Percentiles rank a stretch among this genome's conserved stretches.
phyloP scores from a whole-genome alignment of 2,113 vertebrate species.

The Camelus dromedarius region DNA sequence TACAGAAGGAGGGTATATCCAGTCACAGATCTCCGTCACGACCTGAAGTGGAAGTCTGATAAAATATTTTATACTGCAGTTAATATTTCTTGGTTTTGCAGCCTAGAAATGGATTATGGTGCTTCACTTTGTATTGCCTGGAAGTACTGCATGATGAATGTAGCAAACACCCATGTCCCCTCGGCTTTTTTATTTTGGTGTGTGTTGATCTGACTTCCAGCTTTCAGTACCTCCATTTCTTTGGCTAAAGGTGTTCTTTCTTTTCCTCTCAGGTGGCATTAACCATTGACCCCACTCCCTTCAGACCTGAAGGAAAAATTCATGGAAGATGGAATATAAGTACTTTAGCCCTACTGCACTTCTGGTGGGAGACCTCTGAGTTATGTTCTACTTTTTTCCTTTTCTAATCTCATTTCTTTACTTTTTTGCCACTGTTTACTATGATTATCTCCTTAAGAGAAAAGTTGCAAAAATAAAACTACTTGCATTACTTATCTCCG shows the following conservation, averaged over 20 bases:
- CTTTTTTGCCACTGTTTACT: neutral
- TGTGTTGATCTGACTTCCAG: neutral
- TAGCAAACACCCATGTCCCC: neutral
- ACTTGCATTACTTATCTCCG: neutral
- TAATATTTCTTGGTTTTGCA: neutral
- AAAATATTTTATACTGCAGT: neutral
- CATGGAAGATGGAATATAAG: neutral
- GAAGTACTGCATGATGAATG: neutral
- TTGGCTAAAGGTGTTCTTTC: neutral
- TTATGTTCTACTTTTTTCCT: neutral
- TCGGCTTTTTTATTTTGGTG: neutral
- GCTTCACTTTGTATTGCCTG: neutral
- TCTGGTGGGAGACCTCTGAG: neutral
- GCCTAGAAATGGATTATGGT: neutral
- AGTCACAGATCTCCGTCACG: neutral
- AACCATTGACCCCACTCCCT: neutral
- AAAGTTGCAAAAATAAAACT: neutral
- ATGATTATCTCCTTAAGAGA: neutral
- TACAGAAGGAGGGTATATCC: neutral
- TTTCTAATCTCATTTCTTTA: neutral
- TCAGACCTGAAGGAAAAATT: neutral
- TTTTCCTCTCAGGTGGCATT: neutral
- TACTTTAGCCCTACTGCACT: neutral
- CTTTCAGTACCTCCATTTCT: neutral
- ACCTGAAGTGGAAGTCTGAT: neutral